Percentiles rank a stretch among this genome's conserved stretches.
phyloP scores from a whole-genome alignment of 2,888 invertebrate species.

The Falcaria lacertinaria region DNA sequence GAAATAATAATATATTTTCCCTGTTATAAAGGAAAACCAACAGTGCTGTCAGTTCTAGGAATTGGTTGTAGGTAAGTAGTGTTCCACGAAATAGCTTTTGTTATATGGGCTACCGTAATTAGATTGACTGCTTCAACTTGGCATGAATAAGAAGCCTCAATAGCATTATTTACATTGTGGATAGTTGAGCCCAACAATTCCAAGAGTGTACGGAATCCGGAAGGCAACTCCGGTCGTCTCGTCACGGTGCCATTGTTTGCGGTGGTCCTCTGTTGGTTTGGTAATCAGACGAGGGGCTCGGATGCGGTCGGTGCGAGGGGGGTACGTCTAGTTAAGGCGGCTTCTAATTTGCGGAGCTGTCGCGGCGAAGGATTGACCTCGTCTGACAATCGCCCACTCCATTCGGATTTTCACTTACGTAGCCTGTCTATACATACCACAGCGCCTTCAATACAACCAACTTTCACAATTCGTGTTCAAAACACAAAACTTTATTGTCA shows the following conservation, averaged over 20 bases:
- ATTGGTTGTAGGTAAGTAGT: background rate
- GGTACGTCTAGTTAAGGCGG: constrained; percentile 47
- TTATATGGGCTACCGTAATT: background rate
- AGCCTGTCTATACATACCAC: constrained; percentile 20
- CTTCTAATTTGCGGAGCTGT: constrained; percentile 59
- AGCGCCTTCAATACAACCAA: too few relatives aligned
- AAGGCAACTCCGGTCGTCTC: constrained; percentile 57
- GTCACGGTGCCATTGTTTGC: constrained; percentile 63
- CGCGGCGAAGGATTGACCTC: constrained; percentile 51
- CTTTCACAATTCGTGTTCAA: too few relatives aligned
- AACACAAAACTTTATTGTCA: too few relatives aligned
- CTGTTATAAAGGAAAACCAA: background rate
- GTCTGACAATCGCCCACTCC: constrained; percentile 33
- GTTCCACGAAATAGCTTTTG: background rate
- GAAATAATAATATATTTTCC: background rate
- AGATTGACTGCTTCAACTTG: background rate
- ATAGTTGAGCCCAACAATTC: constrained; percentile 43
- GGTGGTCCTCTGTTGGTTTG: constrained; percentile 42
- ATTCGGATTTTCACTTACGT: constrained; percentile 32
- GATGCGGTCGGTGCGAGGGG: constrained; percentile 21
- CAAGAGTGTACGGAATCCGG: constrained; percentile 40
- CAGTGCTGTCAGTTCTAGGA: background rate
- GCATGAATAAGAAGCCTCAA: background rate
- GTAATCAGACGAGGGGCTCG: constrained; percentile 48
- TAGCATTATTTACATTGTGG: constrained; percentile 50